phyloP scores from a whole-genome alignment of 2,113 vertebrate species.

The Rissa tridactyla region DNA sequence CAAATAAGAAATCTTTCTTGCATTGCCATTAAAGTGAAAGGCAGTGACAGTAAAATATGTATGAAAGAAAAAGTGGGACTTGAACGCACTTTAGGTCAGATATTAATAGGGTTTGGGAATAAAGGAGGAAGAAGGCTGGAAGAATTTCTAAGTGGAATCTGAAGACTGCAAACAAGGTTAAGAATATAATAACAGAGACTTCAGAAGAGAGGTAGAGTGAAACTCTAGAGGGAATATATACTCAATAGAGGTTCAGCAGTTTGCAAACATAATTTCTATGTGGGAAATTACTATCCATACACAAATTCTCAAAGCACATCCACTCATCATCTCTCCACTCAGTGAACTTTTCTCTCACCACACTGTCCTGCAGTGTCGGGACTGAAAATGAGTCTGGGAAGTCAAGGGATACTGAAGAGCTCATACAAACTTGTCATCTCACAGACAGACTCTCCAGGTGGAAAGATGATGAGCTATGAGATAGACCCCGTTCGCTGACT shows the following conservation, averaged over 20 bases:
- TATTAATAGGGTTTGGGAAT: constrained; percentile 23
- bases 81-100: background rate
- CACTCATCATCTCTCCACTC: background rate
- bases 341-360: background rate
- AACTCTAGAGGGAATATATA: background rate
- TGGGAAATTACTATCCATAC: background rate
- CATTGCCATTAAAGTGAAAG: background rate
- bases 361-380: background rate
- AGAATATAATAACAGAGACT: background rate
- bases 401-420: background rate
- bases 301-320: background rate
- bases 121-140: background rate
- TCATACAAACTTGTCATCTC: background rate
- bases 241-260: background rate
- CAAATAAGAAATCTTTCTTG: background rate
- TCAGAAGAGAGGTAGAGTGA: background rate
- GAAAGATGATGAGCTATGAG: background rate
- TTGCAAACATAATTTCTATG: background rate
- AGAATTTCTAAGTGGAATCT: background rate
- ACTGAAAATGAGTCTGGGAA: background rate
- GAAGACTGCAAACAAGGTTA: background rate
- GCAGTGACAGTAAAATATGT: background rate
- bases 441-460: background rate
- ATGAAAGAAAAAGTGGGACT: background rate
- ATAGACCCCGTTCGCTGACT: background rate